phyloP scores from a whole-genome alignment of 2,888 invertebrate genomes.

The Physocephala rufipes region DNA sequence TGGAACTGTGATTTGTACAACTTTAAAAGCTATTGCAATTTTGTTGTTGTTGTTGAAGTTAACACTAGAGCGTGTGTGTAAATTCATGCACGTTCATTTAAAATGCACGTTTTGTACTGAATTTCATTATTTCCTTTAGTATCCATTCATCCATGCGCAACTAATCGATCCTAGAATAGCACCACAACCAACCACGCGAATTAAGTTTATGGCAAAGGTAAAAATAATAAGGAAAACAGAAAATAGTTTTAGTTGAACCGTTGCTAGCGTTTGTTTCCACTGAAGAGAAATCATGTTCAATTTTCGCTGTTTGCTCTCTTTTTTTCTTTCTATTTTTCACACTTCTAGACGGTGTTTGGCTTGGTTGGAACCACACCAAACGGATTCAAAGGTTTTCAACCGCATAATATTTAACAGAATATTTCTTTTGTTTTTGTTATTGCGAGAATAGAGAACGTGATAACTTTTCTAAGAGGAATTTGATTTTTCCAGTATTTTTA shows the following conservation, averaged over 20 bases:
- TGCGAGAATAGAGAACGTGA: background rate
- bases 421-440: background rate
- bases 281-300: background rate
- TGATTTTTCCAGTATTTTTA: background rate
- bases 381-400: slow-evolving; percentile 5
- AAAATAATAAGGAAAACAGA: slow-evolving; percentile 1
- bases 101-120: slow-evolving; percentile 35
- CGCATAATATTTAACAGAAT: slow-evolving; percentile 6
- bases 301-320: slow-evolving; percentile 26
- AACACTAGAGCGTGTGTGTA: slow-evolving; percentile 38
- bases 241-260: background rate
- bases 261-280: background rate
- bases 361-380: slow-evolving; percentile 22
- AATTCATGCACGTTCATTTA: slow-evolving; percentile 38
- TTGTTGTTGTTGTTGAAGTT: slow-evolving; percentile 23
- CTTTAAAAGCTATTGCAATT: background rate
- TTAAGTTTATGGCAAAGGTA: background rate
- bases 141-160: slow-evolving; percentile 18
- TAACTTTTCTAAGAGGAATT: background rate
- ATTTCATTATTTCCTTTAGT: slow-evolving; percentile 33
- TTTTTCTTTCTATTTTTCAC: slow-evolving; percentile 25
- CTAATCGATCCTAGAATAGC: background rate
- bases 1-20: too few species aligned
- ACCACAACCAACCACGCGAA: background rate
- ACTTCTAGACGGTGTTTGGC: slow-evolving; percentile 5